A percentile compares a stretch with the other conserved stretches of the same genome.
Evolutionary conservation across 1,140 invertebrate species (phyloP).

Genomic region (Papilio aristodemus): DNA sequence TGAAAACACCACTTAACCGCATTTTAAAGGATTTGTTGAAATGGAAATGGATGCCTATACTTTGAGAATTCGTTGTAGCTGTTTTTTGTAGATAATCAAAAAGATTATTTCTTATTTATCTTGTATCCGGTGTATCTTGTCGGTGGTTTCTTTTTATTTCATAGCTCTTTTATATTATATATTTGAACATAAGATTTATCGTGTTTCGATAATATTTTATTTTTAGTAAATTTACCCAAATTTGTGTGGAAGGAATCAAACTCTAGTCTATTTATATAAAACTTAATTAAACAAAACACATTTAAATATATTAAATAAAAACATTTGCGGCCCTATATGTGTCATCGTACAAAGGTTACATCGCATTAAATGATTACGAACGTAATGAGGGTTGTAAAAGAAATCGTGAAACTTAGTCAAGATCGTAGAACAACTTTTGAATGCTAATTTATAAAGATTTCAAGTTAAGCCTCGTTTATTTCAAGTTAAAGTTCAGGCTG

Average conservation of each 20-base stretch:
- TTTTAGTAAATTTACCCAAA: too few relatives aligned
- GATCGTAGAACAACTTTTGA: neutral
- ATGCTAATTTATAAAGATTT: constrained; percentile 5
- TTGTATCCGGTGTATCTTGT: too few relatives aligned
- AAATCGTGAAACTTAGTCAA: constrained; percentile 11
- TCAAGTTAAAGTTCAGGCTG: neutral
- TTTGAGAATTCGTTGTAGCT: neutral
- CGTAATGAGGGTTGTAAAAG: constrained; percentile 3
- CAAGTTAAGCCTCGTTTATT: constrained; percentile 12
- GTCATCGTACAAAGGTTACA: too few relatives aligned
- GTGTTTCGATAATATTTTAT: too few relatives aligned
- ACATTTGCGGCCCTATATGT: too few relatives aligned
- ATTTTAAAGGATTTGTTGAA: constrained; percentile 4
- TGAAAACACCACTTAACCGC: constrained; percentile 24
- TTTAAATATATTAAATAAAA: too few relatives aligned
- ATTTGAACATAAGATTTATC: too few relatives aligned
- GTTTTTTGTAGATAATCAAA: neutral
- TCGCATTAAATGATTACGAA: neutral
- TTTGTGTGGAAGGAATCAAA: too few relatives aligned
- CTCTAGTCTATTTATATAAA: too few relatives aligned
- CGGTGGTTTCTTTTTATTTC: too few relatives aligned
- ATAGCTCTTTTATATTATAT: too few relatives aligned
- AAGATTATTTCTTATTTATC: neutral
- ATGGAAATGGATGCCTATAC: neutral
- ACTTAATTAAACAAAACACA: too few relatives aligned